phyloP scores from a whole-genome alignment of 2,888 invertebrate genomes.

The Pycnomerus fuliginosus region DNA sequence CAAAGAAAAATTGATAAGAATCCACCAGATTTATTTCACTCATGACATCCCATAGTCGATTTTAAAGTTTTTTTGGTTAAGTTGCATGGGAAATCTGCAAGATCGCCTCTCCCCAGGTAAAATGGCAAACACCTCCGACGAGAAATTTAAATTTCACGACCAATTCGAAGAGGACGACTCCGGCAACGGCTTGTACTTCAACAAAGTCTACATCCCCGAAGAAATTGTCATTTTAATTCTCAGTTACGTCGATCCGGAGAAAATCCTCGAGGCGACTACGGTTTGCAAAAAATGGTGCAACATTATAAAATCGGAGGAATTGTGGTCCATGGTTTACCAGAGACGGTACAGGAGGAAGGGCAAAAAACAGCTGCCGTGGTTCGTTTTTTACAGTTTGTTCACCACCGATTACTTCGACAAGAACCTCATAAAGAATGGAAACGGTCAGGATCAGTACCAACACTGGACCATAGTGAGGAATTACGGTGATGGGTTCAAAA shows the following conservation, averaged over 20 bases:
- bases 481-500: slow-evolving; percentile 53
- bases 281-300: slow-evolving; percentile 58
- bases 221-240: slow-evolving; percentile 55
- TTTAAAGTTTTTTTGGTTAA: too few species aligned
- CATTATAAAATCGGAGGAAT: slow-evolving; percentile 47
- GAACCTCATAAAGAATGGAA: slow-evolving; percentile 57
- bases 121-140: too few species aligned
- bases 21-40: too few species aligned
- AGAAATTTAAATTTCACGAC: slow-evolving; percentile 30
- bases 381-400: slow-evolving; percentile 51
- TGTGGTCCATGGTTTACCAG: slow-evolving; percentile 42
- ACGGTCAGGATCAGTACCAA: slow-evolving; percentile 49
- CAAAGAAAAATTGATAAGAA: too few species aligned
- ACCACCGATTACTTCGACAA: slow-evolving; percentile 49
- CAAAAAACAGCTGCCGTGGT: slow-evolving; percentile 48
- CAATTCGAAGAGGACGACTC: slow-evolving; percentile 20
- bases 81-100: too few species aligned
- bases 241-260: slow-evolving; percentile 46
- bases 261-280: slow-evolving; percentile 50
- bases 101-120: too few species aligned
- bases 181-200: slow-evolving; percentile 48
- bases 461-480: slow-evolving; percentile 51
- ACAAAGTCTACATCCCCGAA: slow-evolving; percentile 51
- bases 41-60: too few species aligned
- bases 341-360: slow-evolving; percentile 34